Base-by-base conservation (phyloP, 2,888 invertebrate genomes). In the Agrochola lychnidis region DNA sequence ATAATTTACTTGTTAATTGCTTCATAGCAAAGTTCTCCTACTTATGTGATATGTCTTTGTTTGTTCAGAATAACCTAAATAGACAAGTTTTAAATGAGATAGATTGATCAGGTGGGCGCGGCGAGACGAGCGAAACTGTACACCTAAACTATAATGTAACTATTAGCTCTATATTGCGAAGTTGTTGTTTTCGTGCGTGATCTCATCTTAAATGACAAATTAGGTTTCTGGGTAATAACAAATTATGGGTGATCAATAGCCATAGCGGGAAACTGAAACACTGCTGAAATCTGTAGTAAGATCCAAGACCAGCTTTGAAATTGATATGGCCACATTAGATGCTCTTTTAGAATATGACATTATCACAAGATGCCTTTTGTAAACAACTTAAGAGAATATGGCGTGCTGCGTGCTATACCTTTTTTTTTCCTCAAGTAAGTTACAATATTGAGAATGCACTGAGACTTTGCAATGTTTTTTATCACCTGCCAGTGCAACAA, bases 1-100 rank as follows among this genome's bases (percentile, higher is more conserved):
- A 89, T 93, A 92, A 94, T 94, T 93, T 94, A 89, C 90, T 91
- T 89, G 90, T 92, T 94, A 94, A 94, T 94, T 94, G 88, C 89
- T 92, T 78, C 63, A 89, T 87, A 88, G 69, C 79, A 70, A 81
- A 84, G 76, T 83, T 84, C 77, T 83, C 45, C 61, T 79, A 78
- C 76, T 71, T 81, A 73, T 62, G 30, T 68, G 48, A 63, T 14
- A 30, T 57, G 66, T 78, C 81, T 88, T 86, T 81, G 77, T 87
- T 78, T 72, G 66, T 73, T 59, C 71, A 66, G 25, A 64, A 75
- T 73, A 62, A 75, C 45, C 45, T 64, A 48, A 75, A 86, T 68
- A 68, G 22, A 42, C 40, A 10, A 56, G 70, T 36, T 68, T 80
- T 62, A 64, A 79, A 79, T 53, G 51, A 73, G 66, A 57, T 53